A percentile compares a stretch with the other conserved stretches of the same genome.
Conservation (phyloP, 1,140 invertebrate genomes). For the Fopius arisanus region DNA sequence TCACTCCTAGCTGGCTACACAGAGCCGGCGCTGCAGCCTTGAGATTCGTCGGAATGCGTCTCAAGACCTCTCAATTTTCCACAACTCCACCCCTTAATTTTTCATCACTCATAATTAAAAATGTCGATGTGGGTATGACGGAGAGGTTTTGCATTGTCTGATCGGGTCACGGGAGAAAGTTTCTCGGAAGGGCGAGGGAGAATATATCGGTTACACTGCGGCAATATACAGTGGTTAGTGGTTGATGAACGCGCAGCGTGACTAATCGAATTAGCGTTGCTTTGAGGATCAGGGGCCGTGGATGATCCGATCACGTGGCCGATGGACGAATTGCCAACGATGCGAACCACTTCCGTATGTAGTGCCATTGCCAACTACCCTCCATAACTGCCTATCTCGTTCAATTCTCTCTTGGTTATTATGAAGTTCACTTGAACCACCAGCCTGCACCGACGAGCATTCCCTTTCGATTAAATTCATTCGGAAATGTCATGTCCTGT, state of each 20-base stretch:
- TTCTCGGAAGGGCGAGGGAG: conserved; percentile 16
- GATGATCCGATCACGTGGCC: conserved; percentile 62
- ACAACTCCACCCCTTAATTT: neutral
- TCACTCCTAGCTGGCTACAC: conserved; percentile 25
- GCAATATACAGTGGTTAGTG: conserved; percentile 47
- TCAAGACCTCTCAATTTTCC: neutral
- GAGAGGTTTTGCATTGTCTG: neutral
- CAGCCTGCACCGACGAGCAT: neutral
- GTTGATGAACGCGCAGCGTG: conserved; percentile 58
- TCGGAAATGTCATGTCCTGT: neutral
- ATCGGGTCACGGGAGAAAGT: neutral
- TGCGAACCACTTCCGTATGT: conserved; percentile 57
- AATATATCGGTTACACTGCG: conserved; percentile 36
- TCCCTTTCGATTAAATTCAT: neutral
- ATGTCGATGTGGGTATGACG: neutral
- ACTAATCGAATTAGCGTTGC: conserved; percentile 65
- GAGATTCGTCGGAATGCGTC: conserved; percentile 11
- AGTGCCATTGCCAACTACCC: conserved; percentile 22
- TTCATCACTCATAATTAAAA: neutral
- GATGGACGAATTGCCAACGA: conserved; percentile 61
- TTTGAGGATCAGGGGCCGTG: conserved; percentile 64
- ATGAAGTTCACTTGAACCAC: conserved; percentile 10
- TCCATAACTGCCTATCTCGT: conserved; percentile 16
- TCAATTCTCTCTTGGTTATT: conserved; percentile 16
- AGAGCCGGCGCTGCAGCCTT: conserved; percentile 34